phyloP scores from a whole-genome alignment of 2,797 vertebrate species.

The Helarctos malayanus region DNA sequence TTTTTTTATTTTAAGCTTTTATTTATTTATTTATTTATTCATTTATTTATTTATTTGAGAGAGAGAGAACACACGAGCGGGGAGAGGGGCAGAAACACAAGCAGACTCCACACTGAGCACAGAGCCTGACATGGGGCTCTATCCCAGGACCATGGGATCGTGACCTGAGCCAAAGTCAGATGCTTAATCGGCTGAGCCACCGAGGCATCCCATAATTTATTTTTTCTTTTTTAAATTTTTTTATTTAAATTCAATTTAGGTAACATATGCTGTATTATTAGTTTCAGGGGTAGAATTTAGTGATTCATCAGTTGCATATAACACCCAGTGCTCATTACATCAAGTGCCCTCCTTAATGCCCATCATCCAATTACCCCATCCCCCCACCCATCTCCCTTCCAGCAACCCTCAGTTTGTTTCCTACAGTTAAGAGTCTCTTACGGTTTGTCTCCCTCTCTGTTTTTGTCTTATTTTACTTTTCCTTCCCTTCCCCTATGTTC shows the following conservation, averaged over 20 bases:
- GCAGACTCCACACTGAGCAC: not conserved
- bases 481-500: not conserved
- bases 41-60: not conserved
- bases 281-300: too few species aligned
- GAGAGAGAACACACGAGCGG: not conserved
- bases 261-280: too few species aligned
- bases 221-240: too few species aligned
- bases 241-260: too few species aligned
- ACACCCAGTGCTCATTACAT: too few species aligned
- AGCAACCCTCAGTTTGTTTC: not conserved
- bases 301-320: too few species aligned
- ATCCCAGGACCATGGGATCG: not conserved
- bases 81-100: not conserved
- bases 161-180: not conserved
- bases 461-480: not conserved
- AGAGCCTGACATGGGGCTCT: too few species aligned
- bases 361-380: not conserved
- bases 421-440: not conserved
- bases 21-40: not conserved
- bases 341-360: too few species aligned
- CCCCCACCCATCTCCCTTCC: not conserved
- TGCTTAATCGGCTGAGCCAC: not conserved
- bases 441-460: not conserved
- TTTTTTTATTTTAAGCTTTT: not conserved
- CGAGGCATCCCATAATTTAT: not conserved